A percentile compares a stretch with the other conserved stretches of the same genome.
Evolutionary conservation across 2,113 vertebrate species (phyloP).

Genomic region (Lutjanus erythropterus): DNA sequence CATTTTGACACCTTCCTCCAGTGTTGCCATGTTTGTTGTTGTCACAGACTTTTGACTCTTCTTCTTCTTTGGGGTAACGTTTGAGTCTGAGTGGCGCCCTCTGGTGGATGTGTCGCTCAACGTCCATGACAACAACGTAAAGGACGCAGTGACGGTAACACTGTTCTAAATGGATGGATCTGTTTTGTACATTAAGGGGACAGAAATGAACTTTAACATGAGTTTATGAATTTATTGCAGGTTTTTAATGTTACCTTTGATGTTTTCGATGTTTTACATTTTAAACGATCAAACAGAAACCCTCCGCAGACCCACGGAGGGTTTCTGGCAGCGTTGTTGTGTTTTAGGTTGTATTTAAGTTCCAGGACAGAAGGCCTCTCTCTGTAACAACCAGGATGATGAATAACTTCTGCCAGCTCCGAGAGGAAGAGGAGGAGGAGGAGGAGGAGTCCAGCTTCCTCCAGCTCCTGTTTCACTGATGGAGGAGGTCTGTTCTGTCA

Average conservation of each 20-base stretch:
- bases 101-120: too few relatives aligned
- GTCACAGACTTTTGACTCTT: too few relatives aligned
- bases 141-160: too few relatives aligned
- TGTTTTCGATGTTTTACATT: not conserved
- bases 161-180: too few relatives aligned
- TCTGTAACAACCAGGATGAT: slow-evolving; percentile 1
- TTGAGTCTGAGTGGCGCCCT: too few relatives aligned
- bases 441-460: slow-evolving; percentile 19
- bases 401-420: slow-evolving; percentile 22
- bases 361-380: slow-evolving; percentile 23
- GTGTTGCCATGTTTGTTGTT: too few relatives aligned
- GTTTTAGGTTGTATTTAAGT: not conserved
- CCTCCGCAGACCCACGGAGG: not conserved
- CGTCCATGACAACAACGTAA: too few relatives aligned
- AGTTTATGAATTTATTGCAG: not conserved
- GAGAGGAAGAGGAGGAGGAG: slow-evolving; percentile 10
- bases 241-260: not conserved
- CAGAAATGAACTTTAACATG: too few relatives aligned
- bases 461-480: slow-evolving; percentile 30
- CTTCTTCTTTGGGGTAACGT: too few relatives aligned
- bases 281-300: not conserved
- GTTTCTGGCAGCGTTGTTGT: not conserved
- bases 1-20: too few relatives aligned
- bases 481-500: slow-evolving; percentile 37
- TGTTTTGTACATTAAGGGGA: too few relatives aligned